Evolutionary conservation across 2,113 vertebrate species (phyloP).

Genomic region (Hepsetus odoe): DNA sequence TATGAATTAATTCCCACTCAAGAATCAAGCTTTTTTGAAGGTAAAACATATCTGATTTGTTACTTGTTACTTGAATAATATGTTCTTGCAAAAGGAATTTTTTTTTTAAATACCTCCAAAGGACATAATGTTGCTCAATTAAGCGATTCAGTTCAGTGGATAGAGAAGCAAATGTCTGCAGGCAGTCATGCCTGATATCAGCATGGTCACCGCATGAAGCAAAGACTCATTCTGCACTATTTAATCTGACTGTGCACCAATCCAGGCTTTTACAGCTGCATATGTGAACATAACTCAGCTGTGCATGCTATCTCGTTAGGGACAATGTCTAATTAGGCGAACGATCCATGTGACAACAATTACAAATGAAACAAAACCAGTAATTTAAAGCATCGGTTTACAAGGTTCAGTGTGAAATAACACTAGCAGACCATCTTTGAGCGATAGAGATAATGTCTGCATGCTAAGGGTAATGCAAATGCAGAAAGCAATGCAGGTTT

Average conservation of each 20-base stretch:
- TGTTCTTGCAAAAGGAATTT: neutral
- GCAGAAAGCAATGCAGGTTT: constrained; percentile 3
- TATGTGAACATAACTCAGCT: neutral
- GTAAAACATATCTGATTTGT: neutral
- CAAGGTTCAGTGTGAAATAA: constrained; percentile 31
- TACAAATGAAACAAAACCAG: neutral
- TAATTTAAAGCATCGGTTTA: neutral
- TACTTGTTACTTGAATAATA: neutral
- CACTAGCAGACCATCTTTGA: constrained; percentile 26
- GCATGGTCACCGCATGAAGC: constrained; percentile 4
- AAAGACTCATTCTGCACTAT: constrained; percentile 4
- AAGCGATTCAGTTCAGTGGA: constrained; percentile 39
- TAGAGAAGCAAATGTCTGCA: neutral
- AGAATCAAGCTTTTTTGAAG: constrained; percentile 13
- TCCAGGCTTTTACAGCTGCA: neutral
- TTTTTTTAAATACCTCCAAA: constrained; percentile 34
- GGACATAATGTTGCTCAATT: constrained; percentile 36
- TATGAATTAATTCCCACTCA: too few species aligned
- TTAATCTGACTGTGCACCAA: constrained; percentile 17
- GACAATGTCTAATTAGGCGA: constrained; percentile 9
- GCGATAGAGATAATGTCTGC: constrained; percentile 52
- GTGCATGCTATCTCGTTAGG: neutral
- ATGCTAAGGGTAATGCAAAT: constrained; percentile 43
- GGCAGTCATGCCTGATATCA: constrained; percentile 18
- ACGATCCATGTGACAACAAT: neutral